A percentile compares a stretch with the other conserved stretches of the same genome.
phyloP scores from a whole-genome alignment of 2,888 invertebrate species.

The Eutolmus rufibarbis region DNA sequence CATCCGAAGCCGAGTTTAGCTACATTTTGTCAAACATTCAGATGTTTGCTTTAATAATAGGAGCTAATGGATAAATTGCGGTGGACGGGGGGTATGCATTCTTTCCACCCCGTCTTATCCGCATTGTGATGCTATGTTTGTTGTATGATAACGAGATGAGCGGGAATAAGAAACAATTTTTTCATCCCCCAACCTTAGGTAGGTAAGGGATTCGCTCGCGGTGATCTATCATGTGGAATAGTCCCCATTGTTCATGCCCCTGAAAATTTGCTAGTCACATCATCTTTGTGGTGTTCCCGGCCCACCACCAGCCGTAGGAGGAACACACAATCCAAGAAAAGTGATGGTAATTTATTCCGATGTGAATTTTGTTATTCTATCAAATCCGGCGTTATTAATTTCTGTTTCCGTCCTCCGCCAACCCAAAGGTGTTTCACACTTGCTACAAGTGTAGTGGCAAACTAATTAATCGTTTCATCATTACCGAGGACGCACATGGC shows the following conservation, averaged over 20 bases:
- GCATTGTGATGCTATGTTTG: background rate
- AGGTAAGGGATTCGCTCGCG: slow-evolving; percentile 17
- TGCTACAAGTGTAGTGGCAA: background rate
- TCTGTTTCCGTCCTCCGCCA: background rate
- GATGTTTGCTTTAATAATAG: slow-evolving; percentile 29
- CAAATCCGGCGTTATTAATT: slow-evolving; percentile 35
- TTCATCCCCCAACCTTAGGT: background rate
- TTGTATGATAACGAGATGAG: slow-evolving; percentile 10
- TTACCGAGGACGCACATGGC: background rate
- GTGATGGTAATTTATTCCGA: slow-evolving; percentile 36
- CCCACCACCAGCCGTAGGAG: background rate
- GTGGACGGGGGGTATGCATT: background rate
- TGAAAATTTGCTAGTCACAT: slow-evolving; percentile 40
- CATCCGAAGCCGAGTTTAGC: background rate
- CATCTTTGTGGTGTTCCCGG: slow-evolving; percentile 21
- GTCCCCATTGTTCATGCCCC: slow-evolving; percentile 35
- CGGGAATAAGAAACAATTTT: background rate
- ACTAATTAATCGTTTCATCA: slow-evolving; percentile 29
- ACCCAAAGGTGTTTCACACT: background rate
- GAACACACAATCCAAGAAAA: background rate
- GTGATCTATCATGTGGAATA: slow-evolving; percentile 38
- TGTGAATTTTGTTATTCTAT: slow-evolving; percentile 34
- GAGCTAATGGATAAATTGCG: slow-evolving; percentile 20
- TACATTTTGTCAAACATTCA: background rate
- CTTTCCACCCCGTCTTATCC: background rate